Conservation (phyloP, 2,888 invertebrate species). For the Pyralis farinalis region DNA sequence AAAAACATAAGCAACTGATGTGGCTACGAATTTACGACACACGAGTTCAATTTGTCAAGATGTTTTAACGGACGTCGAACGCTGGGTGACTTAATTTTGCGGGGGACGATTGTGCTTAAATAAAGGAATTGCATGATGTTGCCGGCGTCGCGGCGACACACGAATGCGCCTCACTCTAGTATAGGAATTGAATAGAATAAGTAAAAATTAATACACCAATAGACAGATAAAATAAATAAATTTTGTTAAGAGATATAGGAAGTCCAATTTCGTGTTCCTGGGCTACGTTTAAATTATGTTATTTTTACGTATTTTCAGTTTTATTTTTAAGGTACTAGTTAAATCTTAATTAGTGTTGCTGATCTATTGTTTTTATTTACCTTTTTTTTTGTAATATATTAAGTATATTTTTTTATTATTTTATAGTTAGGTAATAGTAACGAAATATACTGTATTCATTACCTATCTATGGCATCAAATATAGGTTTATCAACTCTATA, state of each 20-base stretch:
- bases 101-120: slow-evolving; percentile 40
- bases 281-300: slow-evolving; percentile 50
- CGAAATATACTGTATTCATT: slow-evolving; percentile 38
- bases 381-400: slow-evolving; percentile 59
- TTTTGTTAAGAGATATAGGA: slow-evolving; percentile 66
- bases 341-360: slow-evolving; percentile 57
- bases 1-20: slow-evolving; percentile 13
- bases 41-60: too few relatives aligned
- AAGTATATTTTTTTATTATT: slow-evolving; percentile 65
- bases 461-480: slow-evolving; percentile 37
- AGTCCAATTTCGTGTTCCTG: slow-evolving; percentile 65
- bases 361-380: slow-evolving; percentile 63
- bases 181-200: slow-evolving; percentile 78
- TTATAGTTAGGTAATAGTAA: slow-evolving; percentile 55
- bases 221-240: slow-evolving; percentile 55
- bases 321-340: slow-evolving; percentile 45
- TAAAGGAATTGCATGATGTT: slow-evolving; percentile 25
- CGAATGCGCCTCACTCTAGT: slow-evolving; percentile 53
- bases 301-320: slow-evolving; percentile 46
- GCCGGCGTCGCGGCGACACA: slow-evolving; percentile 15
- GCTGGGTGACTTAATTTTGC: slow-evolving; percentile 41
- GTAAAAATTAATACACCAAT: slow-evolving; percentile 69
- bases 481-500: slow-evolving; percentile 39
- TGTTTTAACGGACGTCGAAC: too few relatives aligned
- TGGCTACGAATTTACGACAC: not conserved